These are phyloP conservation scores for Harlomillsia oculata DNA, from an alignment of 1,140 invertebrate genomes.

Conservation along the genomic window DNA sequence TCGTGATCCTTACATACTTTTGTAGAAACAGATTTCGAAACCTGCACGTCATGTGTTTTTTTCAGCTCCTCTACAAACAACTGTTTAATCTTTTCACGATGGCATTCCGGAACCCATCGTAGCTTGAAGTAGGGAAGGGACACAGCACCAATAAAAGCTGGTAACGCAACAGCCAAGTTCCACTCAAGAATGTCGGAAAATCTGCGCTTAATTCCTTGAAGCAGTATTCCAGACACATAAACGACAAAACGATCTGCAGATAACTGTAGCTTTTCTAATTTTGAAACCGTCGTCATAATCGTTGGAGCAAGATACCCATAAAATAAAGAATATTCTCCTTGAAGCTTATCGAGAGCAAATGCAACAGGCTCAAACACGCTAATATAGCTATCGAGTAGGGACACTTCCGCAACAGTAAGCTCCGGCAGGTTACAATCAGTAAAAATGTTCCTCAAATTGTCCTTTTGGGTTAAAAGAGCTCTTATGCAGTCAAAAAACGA, in stretches of 20 bases:
- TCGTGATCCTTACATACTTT: not conserved
- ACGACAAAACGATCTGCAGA: not conserved
- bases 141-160: slow-evolving; percentile 7
- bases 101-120: slow-evolving; percentile 5
- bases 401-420: not conserved
- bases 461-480: not conserved
- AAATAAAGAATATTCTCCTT: slow-evolving; percentile 6
- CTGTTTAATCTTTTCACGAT: not conserved
- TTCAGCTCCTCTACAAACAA: not conserved
- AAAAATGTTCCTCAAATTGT: not conserved
- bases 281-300: not conserved
- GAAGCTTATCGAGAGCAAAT: slow-evolving; percentile 5
- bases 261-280: not conserved
- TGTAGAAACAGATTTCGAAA: too few relatives aligned
- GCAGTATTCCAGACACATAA: not conserved
- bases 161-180: not conserved
- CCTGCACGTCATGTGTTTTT: not conserved
- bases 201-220: not conserved
- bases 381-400: not conserved
- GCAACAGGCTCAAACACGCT: slow-evolving; percentile 2
- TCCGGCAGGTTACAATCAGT: not conserved
- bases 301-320: slow-evolving; percentile 16
- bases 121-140: slow-evolving; percentile 14
- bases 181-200: not conserved
- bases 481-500: slow-evolving; percentile 8